phyloP scores from a whole-genome alignment of 2,888 invertebrate genomes.

The Dioctria linearis region DNA sequence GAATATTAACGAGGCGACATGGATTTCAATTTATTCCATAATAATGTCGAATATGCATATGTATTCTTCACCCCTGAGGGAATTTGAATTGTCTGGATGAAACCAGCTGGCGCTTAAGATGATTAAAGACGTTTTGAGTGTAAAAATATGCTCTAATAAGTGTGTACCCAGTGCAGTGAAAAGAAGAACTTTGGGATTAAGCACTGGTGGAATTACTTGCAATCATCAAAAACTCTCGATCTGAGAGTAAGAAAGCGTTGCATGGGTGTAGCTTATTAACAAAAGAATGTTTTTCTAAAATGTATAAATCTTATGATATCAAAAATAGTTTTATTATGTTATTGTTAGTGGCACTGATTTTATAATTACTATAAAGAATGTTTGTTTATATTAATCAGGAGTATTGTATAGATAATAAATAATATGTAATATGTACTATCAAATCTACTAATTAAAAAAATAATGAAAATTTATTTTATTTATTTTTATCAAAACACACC shows the following conservation, averaged over 20 bases:
- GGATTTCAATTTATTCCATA: constrained; percentile 47
- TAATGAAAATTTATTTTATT: too few relatives aligned
- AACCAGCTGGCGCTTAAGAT: constrained; percentile 3
- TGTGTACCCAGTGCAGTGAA: constrained; percentile 5
- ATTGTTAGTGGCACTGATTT: too few relatives aligned
- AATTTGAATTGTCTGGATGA: background rate
- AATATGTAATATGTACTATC: too few relatives aligned
- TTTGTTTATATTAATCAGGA: too few relatives aligned
- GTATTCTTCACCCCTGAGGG: constrained; percentile 12
- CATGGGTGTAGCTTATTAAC: background rate
- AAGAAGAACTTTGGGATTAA: constrained; percentile 4
- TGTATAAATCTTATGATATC: too few relatives aligned
- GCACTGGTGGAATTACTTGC: background rate
- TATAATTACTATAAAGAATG: too few relatives aligned
- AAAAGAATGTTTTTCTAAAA: background rate
- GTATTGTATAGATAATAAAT: too few relatives aligned
- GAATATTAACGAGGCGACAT: constrained; percentile 53
- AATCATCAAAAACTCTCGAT: constrained; percentile 7
- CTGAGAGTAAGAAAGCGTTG: background rate
- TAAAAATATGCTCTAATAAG: too few relatives aligned
- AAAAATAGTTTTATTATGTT: too few relatives aligned
- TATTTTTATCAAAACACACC: too few relatives aligned
- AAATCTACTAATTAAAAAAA: too few relatives aligned
- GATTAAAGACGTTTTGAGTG: background rate
- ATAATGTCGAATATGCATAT: constrained; percentile 14